Percentiles rank a stretch among this genome's conserved stretches.
phyloP scores from a whole-genome alignment of 2,113 vertebrate genomes.

The Narcine bancroftii region DNA sequence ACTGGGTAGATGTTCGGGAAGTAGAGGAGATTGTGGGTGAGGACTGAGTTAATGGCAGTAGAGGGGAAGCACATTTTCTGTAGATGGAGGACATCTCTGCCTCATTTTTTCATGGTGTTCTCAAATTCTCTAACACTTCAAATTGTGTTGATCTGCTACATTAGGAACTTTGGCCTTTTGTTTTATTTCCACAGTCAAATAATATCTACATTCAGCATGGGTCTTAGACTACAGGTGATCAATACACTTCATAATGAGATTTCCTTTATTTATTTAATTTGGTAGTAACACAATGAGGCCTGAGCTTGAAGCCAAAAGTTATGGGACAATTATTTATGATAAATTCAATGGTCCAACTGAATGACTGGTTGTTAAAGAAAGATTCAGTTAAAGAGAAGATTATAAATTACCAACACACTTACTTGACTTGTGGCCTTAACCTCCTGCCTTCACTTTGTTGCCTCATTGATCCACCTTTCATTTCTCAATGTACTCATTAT shows the following conservation, averaged over 20 bases:
- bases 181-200: neutral
- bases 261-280: neutral
- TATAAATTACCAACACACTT: constrained; percentile 8
- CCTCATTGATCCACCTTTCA: constrained; percentile 4
- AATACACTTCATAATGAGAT: neutral
- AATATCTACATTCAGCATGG: neutral
- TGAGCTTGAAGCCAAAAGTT: neutral
- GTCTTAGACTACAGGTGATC: neutral
- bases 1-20: no score
- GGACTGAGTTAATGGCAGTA: no score
- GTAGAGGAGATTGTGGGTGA: no score
- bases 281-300: neutral
- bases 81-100: no score
- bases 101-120: neutral
- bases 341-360: neutral
- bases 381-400: constrained; percentile 13
- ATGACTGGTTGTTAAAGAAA: neutral
- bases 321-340: constrained; percentile 7
- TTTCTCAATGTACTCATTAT: neutral
- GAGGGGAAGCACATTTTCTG: no score
- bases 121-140: neutral
- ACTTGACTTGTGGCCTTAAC: neutral
- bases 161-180: neutral
- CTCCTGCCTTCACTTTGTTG: neutral
- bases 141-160: neutral